Evolutionary conservation across 1,140 invertebrate genomes (phyloP).

Genomic region (Oncopodura yosiiana): DNA sequence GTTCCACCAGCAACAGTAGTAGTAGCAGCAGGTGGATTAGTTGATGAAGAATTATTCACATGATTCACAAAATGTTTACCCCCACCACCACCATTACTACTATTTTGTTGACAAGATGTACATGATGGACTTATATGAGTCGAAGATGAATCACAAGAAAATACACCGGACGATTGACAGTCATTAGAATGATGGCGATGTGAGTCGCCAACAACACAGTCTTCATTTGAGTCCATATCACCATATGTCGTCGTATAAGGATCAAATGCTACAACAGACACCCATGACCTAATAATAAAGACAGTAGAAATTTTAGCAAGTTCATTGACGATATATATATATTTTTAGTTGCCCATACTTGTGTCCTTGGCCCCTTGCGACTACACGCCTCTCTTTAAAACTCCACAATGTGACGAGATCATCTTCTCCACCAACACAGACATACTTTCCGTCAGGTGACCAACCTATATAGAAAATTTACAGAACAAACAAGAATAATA

Average conservation of each 20-base stretch:
- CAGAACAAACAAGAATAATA: constrained; percentile 43
- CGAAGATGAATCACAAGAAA: constrained; percentile 44
- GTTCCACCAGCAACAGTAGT: constrained; percentile 30
- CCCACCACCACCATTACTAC: constrained; percentile 17
- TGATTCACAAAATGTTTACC: constrained; percentile 18
- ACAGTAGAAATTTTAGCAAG: neutral
- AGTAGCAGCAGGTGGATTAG: constrained; percentile 15
- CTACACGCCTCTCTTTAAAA: constrained; percentile 79
- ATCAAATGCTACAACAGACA: constrained; percentile 94
- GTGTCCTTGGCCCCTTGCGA: constrained; percentile 85
- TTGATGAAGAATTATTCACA: constrained; percentile 19
- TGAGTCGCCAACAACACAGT: constrained; percentile 29
- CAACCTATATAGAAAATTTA: constrained; percentile 98
- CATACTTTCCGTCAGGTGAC: constrained; percentile 91
- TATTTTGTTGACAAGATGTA: constrained; percentile 21
- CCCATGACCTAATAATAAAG: constrained; percentile 71
- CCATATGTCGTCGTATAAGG: constrained; percentile 65
- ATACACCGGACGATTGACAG: constrained; percentile 38
- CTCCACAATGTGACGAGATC: constrained; percentile 98
- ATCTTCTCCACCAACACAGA: constrained; percentile 96
- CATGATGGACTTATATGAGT: constrained; percentile 14
- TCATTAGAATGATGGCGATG: constrained; percentile 30
- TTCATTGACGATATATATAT: neutral
- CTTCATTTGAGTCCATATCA: constrained; percentile 38
- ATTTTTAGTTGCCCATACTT: constrained; percentile 32